These are phyloP conservation scores for Cacatua alba DNA, from an alignment of 2,113 vertebrate species.

Conservation along the genomic window DNA sequence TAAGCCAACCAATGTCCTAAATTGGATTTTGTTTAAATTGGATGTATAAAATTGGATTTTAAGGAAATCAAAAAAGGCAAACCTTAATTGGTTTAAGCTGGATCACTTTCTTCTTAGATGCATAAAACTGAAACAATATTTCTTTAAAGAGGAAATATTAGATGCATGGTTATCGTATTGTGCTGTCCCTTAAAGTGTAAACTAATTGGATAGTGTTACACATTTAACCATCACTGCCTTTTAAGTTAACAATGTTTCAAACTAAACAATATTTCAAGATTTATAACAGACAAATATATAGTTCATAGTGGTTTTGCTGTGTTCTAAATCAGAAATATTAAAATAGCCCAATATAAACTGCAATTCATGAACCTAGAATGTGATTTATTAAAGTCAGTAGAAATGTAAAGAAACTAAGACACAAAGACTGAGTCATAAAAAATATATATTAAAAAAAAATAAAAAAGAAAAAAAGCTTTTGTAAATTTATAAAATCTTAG, in stretches of 20 bases:
- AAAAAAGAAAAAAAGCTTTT: background rate
- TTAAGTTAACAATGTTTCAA: background rate
- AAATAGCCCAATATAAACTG: background rate
- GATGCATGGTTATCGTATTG: background rate
- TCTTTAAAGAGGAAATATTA: background rate
- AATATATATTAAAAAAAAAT: background rate
- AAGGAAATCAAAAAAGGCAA: conserved; percentile 2
- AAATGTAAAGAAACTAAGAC: background rate
- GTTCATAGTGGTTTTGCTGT: background rate
- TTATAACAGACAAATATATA: background rate
- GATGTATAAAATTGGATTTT: conserved; percentile 31
- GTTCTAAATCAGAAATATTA: background rate
- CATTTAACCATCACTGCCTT: background rate
- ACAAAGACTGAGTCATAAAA: background rate
- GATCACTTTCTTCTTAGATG: conserved; percentile 5
- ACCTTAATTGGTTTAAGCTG: conserved; percentile 1
- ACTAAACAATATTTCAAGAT: background rate
- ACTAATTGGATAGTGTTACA: background rate
- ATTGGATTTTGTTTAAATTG: conserved; percentile 42
- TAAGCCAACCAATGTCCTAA: background rate
- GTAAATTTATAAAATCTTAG: background rate
- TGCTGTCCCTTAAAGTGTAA: background rate
- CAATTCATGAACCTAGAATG: too few relatives aligned
- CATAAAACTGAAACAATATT: conserved; percentile 8
- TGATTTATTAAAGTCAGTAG: too few relatives aligned